Conservation (phyloP, 2,113 vertebrate species). For the Cyanoliseus patagonus region DNA sequence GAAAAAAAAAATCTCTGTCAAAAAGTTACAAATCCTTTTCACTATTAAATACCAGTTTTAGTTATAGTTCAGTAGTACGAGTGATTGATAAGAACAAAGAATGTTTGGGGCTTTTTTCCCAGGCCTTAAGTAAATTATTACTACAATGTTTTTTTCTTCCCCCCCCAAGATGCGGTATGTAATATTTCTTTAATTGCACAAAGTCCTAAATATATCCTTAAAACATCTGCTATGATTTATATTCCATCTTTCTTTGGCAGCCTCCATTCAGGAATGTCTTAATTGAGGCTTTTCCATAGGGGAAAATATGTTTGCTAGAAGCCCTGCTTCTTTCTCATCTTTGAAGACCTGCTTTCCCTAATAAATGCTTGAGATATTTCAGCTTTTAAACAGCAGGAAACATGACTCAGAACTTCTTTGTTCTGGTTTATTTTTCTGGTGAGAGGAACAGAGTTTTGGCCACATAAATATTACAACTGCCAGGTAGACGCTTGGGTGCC, state of each 20-base stretch:
- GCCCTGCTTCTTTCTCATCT: neutral
- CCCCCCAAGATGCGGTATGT: neutral
- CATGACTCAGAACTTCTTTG: neutral
- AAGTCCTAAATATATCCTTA: neutral
- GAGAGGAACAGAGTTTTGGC: neutral
- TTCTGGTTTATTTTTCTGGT: neutral
- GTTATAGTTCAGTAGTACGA: neutral
- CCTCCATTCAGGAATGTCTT: neutral
- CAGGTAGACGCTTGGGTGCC: neutral
- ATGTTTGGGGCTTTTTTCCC: neutral
- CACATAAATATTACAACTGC: neutral
- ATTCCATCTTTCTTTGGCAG: neutral
- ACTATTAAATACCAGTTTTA: neutral
- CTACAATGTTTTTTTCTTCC: accelerated
- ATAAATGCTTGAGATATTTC: neutral
- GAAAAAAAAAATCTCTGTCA: neutral
- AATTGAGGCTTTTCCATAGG: neutral
- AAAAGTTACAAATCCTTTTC: neutral
- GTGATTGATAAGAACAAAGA: neutral
- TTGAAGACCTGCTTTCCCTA: neutral
- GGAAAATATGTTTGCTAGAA: neutral
- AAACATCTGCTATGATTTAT: neutral
- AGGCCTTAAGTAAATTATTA: neutral
- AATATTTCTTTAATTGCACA: neutral
- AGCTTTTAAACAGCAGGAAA: neutral